Base-by-base conservation (phyloP, 2,797 vertebrate species). In the Diglossa cyanea region DNA sequence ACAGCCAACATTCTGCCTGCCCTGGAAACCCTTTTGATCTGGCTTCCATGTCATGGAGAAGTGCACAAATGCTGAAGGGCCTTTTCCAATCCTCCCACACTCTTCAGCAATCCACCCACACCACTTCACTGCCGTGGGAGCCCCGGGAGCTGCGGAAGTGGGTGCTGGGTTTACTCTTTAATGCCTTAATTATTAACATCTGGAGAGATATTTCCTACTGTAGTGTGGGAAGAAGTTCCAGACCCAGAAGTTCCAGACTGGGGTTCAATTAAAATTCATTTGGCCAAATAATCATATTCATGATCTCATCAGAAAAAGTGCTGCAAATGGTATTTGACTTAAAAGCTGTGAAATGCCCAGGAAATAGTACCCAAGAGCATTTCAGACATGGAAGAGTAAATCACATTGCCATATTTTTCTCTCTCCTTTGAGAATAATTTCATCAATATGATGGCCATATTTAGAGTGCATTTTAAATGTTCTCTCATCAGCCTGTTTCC, bases 131-230 rank as follows among this genome's bases (percentile, higher is more conserved):
- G 87, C 75, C 4, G 15, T 90, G 89, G 91, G 93, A 95, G 87
- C 82, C 78, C 80, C 1, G 0, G 73, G 73, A 96, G 82, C 95
- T 88, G 79, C 44, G 72, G 94, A 96, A 96, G 89, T 55, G 92
- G 79, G 50, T 83, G 54, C 89, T 91, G 84, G 45, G 14, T 81
- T 95, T 95, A 21, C 85, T 81, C 94, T 94, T 94, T 93, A 96
- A 88, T 94, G 91, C 89, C 58, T 94, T 93, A 96, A 96, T 94
- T 84, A 77, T 86, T 93, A 94, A 91, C 95, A 96, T 93, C 95
- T 97, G 94, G 93, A 91, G 87, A 63, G 53, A 19, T 7, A 78
- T 67, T 96, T 94, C 76, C 58, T 96, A 72, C 58, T 0, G 0
- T 66, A 88, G 76, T 88, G 94, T 97, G 93, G 85, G 94, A 96